Evolutionary conservation across 2,113 vertebrate genomes (phyloP).

Genomic region (Chinchilla lanigera): DNA sequence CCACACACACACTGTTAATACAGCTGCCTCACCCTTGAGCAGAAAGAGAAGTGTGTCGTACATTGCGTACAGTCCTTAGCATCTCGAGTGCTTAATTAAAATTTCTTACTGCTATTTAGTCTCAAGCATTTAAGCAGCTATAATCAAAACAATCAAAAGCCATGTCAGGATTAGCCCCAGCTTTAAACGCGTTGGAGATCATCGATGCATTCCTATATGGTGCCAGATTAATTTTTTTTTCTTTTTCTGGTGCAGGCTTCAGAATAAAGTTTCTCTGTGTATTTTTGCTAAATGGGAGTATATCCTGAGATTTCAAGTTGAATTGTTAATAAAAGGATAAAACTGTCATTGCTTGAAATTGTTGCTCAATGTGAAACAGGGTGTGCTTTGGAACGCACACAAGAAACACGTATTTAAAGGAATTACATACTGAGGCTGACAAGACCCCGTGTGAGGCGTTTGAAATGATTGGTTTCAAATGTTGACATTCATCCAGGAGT

Average conservation of each 20-base stretch:
- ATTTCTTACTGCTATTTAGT: background rate
- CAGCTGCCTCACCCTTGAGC: background rate
- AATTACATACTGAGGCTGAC: background rate
- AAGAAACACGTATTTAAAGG: background rate
- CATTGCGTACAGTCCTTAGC: background rate
- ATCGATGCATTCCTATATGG: rapidly evolving
- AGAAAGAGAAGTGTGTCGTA: background rate
- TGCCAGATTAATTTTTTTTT: background rate
- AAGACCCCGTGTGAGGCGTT: rapidly evolving
- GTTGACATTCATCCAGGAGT: background rate
- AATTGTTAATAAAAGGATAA: background rate
- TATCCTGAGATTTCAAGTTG: background rate
- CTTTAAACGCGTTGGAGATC: background rate
- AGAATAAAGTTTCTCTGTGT: background rate
- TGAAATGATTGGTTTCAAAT: background rate
- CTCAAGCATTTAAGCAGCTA: background rate
- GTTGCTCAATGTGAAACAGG: background rate
- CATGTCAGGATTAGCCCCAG: background rate
- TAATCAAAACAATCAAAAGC: background rate
- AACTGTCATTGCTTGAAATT: background rate
- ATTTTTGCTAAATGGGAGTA: background rate
- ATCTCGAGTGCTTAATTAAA: background rate
- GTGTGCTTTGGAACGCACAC: background rate
- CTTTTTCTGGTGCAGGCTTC: background rate
- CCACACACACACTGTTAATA: background rate